These are phyloP conservation scores for Pelochelys cantorii DNA, from an alignment of 2,797 vertebrate genomes.

Conservation along the genomic window DNA sequence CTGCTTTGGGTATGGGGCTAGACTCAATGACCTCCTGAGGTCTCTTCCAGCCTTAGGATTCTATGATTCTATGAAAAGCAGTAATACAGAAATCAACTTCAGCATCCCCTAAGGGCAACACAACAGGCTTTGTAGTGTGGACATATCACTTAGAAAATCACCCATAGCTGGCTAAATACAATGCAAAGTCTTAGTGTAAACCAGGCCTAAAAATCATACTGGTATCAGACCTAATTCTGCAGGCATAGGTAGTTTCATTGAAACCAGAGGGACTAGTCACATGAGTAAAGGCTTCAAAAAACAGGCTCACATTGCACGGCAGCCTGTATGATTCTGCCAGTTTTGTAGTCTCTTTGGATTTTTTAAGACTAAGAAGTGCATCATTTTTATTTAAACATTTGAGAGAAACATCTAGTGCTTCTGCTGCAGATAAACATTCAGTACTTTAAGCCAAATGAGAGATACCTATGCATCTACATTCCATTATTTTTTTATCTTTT, in stretches of 20 bases:
- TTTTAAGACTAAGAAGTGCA: background rate
- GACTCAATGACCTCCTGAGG: too few relatives aligned
- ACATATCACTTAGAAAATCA: too few relatives aligned
- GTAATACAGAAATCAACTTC: too few relatives aligned
- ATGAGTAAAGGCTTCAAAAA: background rate
- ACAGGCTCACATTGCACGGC: background rate
- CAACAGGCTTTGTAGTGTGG: too few relatives aligned
- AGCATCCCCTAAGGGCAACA: too few relatives aligned
- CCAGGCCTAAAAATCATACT: background rate
- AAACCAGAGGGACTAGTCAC: background rate
- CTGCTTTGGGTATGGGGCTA: too few relatives aligned
- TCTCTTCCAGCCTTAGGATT: too few relatives aligned
- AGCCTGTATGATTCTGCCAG: background rate
- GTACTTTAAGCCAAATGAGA: slow-evolving; percentile 33
- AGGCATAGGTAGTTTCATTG: background rate
- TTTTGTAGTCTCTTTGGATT: slow-evolving; percentile 9
- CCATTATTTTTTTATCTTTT: background rate
- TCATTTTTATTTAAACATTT: background rate
- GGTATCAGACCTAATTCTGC: background rate
- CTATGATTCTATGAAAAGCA: too few relatives aligned
- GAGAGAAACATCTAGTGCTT: background rate
- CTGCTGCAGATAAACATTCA: slow-evolving; percentile 2
- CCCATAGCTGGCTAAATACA: too few relatives aligned
- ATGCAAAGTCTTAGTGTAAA: too few relatives aligned
- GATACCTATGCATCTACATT: background rate